These are phyloP conservation scores for Mactra quadrangularis DNA, from an alignment of 1,140 invertebrate genomes.

Conservation along the genomic window DNA sequence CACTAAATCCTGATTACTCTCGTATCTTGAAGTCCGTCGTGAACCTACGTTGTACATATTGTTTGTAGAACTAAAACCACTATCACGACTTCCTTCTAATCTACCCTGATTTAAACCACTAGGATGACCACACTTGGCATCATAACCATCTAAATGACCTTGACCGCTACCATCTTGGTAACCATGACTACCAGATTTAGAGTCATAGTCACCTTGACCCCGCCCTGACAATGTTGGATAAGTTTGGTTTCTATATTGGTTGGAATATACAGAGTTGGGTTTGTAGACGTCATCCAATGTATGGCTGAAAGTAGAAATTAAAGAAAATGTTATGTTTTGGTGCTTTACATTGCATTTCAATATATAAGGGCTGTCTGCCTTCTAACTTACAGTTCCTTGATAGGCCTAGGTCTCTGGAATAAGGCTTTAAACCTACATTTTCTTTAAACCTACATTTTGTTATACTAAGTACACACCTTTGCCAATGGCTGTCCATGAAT, in stretches of 20 bases:
- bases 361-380: no score
- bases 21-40: conserved; percentile 72
- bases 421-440: no score
- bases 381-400: no score
- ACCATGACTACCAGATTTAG: conserved; percentile 36
- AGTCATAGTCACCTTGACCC: conserved; percentile 69
- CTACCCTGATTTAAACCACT: conserved; percentile 13
- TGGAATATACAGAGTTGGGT: conserved; percentile 80
- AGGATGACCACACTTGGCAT: neutral
- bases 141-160: conserved; percentile 9
- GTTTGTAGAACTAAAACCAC: conserved; percentile 72
- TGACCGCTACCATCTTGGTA: neutral
- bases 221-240: conserved; percentile 78
- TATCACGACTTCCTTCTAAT: conserved; percentile 67
- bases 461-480: no score
- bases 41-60: conserved; percentile 78
- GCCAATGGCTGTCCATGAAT: no score
- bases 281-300: conserved; percentile 76
- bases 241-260: conserved; percentile 82
- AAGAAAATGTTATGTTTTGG: no score
- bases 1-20: conserved; percentile 72
- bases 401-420: no score
- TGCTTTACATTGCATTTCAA: no score
- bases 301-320: conserved; percentile 59
- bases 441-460: no score